A percentile compares a stretch with the other conserved stretches of the same genome.
These are phyloP conservation scores for Scleropages formosus DNA, from an alignment of 2,797 vertebrate genomes.

Conservation along the genomic window DNA sequence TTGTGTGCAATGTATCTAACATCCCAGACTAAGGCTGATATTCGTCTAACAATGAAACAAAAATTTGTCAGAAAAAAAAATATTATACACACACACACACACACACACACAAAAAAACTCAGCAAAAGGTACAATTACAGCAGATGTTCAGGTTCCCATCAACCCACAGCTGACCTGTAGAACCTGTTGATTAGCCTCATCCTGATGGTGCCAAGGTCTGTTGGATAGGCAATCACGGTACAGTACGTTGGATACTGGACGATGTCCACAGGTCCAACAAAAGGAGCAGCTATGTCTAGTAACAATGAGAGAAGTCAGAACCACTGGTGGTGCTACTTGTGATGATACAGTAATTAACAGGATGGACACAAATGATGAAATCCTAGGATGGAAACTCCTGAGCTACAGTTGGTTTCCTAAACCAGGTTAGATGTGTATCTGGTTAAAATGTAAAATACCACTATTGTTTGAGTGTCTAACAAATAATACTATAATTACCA, in stretches of 20 bases:
- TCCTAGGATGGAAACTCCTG: no score
- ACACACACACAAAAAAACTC: no score
- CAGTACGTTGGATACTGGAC: conserved; percentile 90
- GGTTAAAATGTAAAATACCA: no score
- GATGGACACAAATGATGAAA: no score
- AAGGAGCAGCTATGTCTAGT: conserved; percentile 85
- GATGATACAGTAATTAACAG: background rate
- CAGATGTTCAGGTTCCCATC: background rate
- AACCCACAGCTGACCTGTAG: conserved; percentile 79
- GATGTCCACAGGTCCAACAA: conserved; percentile 90
- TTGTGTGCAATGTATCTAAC: conserved; percentile 90
- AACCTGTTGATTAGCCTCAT: conserved; percentile 88
- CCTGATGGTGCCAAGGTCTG: conserved; percentile 88
- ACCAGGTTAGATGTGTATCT: no score
- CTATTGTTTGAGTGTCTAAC: no score
- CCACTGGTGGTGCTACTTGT: background rate
- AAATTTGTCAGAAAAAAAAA: background rate
- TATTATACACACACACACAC: no score
- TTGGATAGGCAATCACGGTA: conserved; percentile 90
- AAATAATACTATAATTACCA: no score
- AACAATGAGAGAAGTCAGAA: background rate
- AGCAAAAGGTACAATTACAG: background rate
- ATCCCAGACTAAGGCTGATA: conserved; percentile 94
- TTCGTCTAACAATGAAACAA: conserved; percentile 67
- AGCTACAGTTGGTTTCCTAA: no score